Conservation (phyloP, 30 jellyfish, hydroid and myxozoan species). For the Catostylus mosaicus region DNA sequence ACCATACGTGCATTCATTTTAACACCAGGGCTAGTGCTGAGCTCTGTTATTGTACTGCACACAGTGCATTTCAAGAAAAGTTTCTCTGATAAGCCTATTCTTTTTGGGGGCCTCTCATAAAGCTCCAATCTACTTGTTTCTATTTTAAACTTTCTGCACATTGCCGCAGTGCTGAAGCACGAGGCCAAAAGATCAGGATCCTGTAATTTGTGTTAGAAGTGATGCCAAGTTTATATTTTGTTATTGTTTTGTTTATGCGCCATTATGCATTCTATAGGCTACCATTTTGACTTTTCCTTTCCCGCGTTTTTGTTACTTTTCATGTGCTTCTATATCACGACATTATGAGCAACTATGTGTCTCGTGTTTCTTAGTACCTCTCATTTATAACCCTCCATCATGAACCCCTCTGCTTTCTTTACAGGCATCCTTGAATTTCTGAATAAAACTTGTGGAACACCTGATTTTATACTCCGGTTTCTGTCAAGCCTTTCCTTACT, state of each 20-base stretch:
- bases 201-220: too few species aligned
- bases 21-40: background rate
- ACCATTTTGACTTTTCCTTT: too few species aligned
- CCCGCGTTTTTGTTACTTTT: too few species aligned
- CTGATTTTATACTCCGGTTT: background rate
- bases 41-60: background rate
- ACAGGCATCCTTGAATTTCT: background rate
- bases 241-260: too few species aligned
- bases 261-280: too few species aligned
- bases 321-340: too few species aligned
- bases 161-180: slow-evolving; percentile 8
- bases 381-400: too few species aligned
- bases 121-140: background rate
- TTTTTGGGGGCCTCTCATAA: background rate
- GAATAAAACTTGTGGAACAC: background rate
- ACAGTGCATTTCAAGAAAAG: background rate
- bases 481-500: background rate
- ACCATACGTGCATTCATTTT: background rate
- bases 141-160: background rate
- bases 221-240: too few species aligned
- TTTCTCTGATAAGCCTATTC: background rate
- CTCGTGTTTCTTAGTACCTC: too few species aligned
- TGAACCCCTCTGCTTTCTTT: background rate
- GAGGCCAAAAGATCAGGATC: background rate
- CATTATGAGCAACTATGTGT: too few species aligned